Conservation (phyloP, 2,888 invertebrate species). For the Erpobdella octoculata region DNA sequence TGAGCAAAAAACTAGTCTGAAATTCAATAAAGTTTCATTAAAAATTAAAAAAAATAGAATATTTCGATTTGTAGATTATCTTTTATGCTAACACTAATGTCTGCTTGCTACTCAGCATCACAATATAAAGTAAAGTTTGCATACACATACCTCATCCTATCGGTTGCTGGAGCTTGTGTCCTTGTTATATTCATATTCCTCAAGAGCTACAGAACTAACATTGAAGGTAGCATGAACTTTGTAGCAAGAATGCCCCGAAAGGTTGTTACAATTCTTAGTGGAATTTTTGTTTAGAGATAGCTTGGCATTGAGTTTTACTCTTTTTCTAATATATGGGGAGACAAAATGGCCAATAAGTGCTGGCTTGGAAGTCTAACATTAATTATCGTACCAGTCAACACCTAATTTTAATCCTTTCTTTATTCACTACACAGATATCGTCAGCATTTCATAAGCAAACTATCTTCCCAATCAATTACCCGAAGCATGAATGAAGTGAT, state of each 20-base stretch:
- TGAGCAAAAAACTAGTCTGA: neutral
- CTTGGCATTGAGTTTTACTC: neutral
- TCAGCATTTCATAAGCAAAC: too few relatives aligned
- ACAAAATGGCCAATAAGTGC: too few relatives aligned
- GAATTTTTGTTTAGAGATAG: neutral
- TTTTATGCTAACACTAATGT: neutral
- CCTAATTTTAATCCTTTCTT: too few relatives aligned
- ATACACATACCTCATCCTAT: neutral
- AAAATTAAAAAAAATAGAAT: neutral
- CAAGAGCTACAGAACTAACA: slow-evolving; percentile 16
- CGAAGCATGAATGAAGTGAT: too few relatives aligned
- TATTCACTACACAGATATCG: too few relatives aligned
- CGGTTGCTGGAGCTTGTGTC: neutral
- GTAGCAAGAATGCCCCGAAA: neutral
- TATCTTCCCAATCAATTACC: too few relatives aligned
- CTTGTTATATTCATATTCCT: slow-evolving; percentile 18
- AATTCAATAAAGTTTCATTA: neutral
- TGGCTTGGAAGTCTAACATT: neutral
- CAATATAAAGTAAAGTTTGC: neutral
- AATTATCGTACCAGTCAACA: too few relatives aligned
- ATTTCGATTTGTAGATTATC: neutral
- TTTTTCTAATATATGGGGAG: too few relatives aligned
- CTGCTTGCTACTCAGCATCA: neutral
- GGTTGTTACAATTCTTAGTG: neutral
- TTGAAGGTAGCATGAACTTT: slow-evolving; percentile 15